These are phyloP conservation scores for Cardiocondyla obscurior DNA, from an alignment of 1,140 invertebrate species.

Conservation along the genomic window DNA sequence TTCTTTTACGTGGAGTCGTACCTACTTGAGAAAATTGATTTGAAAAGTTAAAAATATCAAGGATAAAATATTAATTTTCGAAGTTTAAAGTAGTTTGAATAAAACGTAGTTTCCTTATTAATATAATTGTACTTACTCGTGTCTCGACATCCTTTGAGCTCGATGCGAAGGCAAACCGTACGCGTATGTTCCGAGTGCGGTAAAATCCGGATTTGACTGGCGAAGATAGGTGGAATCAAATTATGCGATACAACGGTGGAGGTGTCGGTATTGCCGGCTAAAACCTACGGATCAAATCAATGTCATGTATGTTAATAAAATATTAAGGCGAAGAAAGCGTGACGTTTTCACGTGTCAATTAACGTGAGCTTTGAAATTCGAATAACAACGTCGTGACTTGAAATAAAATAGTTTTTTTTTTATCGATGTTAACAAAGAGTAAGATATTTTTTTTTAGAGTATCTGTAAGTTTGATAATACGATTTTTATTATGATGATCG, in stretches of 20 bases:
- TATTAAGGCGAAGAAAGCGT: neutral
- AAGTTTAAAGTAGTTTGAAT: neutral
- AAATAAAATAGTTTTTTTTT: neutral
- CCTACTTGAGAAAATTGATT: neutral
- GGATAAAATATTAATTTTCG: neutral
- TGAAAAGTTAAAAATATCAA: neutral
- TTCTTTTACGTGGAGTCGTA: neutral
- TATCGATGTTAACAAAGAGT: neutral
- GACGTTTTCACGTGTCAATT: neutral
- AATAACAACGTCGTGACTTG: neutral
- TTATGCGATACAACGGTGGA: slow-evolving; percentile 87
- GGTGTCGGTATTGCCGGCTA: slow-evolving; percentile 89
- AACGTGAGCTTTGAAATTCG: neutral
- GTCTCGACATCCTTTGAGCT: slow-evolving; percentile 87
- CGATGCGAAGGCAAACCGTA: slow-evolving; percentile 89
- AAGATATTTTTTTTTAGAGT: neutral
- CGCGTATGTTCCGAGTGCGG: slow-evolving; percentile 88
- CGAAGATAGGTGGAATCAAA: slow-evolving; percentile 87
- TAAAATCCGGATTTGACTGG: slow-evolving; percentile 87
- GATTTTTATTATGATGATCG: neutral
- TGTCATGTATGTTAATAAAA: slow-evolving; percentile 8
- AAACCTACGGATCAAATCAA: slow-evolving; percentile 81
- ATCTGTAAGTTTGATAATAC: neutral
- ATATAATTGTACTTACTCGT: slow-evolving; percentile 83
- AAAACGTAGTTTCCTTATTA: neutral